Evolutionary conservation across 2,888 invertebrate genomes (phyloP), one percentile per base, ranked within the genome.

Genomic region (Tanytarsus gracilentus): DNA sequence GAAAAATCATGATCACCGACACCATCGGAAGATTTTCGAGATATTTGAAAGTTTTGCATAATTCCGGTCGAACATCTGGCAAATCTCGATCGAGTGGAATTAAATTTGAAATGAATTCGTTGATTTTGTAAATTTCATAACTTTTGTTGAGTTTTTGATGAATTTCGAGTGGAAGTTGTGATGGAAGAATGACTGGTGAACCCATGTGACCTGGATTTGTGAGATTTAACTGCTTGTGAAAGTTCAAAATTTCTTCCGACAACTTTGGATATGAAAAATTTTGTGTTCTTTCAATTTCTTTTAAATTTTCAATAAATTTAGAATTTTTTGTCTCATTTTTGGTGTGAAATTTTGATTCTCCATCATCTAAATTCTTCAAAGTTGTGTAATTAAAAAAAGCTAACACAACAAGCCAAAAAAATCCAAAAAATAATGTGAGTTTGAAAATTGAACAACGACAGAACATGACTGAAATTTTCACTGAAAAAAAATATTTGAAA

Each of bases 1-100:
- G 61, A 30, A 61, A 61, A 1, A 61, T 49, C 30, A 61, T 53
- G n/a, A 61, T 53, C 4, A 61, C 48, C 2, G 61, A 58, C 2
- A 48, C 48, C 29, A 58, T 40, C n/a, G 58, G 58, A 3, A 58
- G 8, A 9, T 58, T 21, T 14, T 58, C 27, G 6, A 30, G 18
- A 29, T 58, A 58, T 8, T 18, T 39, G 3, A 58, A n/a, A 8
- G 16, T 23, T 2, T 25, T 27, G 21, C 58, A 58, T 30, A 48
- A 44, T 30, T 27, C 21, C 6, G 58, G 58, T 8, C 58, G 8
- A 4, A 58, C 30, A 30, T 58, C 58, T 25, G 58, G 58, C 29
- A 58, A 40, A 7, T 58, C 58, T n/a, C 58, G 58, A 30, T 58
- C 29, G 8, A 58, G 14, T 25, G 58, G 58, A 58, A 58, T 40